Conservation (phyloP, 2,888 invertebrate genomes). For the Belgica antarctica region DNA sequence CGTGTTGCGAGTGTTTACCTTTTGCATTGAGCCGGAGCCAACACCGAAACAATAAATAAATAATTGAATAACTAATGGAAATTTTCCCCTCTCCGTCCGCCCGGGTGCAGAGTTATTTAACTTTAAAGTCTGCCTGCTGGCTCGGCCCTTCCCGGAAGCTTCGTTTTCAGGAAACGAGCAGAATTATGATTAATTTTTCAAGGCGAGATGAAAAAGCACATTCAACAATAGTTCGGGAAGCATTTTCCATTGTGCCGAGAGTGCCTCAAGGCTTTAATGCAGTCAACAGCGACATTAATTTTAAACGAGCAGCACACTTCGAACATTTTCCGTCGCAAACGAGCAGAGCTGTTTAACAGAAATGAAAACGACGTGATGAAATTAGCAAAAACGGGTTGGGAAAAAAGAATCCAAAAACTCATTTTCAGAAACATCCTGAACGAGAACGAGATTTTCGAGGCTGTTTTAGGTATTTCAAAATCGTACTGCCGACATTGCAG, state of each 20-base stretch:
- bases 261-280: conserved; percentile 18
- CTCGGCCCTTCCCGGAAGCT: conserved; percentile 7
- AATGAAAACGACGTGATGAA: conserved; percentile 17
- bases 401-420: background rate
- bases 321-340: background rate
- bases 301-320: conserved; percentile 7
- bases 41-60: conserved; percentile 37
- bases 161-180: conserved; percentile 15
- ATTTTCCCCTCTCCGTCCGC: background rate
- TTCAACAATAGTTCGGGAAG: background rate
- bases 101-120: background rate
- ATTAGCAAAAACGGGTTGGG: background rate
- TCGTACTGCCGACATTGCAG: conserved; percentile 10
- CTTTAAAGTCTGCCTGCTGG: conserved; percentile 1
- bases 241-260: background rate
- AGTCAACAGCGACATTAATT: conserved; percentile 21
- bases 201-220: background rate
- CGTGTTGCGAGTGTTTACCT: conserved; percentile 29
- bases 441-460: background rate
- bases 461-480: background rate
- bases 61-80: conserved; percentile 37
- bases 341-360: conserved; percentile 20
- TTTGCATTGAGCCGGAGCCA: conserved; percentile 23
- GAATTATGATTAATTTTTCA: conserved; percentile 26
- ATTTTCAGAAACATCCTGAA: no score